Conservation (phyloP, 2,888 invertebrate species). For the Cephus nigrinus region DNA sequence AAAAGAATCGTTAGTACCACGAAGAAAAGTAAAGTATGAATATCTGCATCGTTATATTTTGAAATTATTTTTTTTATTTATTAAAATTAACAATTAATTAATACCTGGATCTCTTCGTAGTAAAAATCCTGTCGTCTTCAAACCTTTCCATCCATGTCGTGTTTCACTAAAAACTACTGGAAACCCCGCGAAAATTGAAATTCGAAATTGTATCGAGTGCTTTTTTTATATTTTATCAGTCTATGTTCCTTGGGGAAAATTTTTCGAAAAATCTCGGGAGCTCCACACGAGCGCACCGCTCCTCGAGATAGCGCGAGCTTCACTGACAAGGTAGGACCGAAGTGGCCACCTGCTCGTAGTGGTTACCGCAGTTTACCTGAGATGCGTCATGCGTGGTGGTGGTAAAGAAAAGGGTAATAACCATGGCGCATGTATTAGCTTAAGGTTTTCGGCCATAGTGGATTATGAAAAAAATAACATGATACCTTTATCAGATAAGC, state of each 20-base stretch:
- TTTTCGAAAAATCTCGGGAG: neutral
- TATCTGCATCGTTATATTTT: no score
- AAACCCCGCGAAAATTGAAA: constrained; percentile 8
- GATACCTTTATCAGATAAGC: no score
- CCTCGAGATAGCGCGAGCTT: constrained; percentile 53
- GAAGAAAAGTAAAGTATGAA: no score
- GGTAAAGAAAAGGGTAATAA: constrained; percentile 21
- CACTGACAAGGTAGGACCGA: constrained; percentile 57
- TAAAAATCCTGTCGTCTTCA: constrained; percentile 21
- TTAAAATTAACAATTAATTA: no score
- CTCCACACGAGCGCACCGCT: constrained; percentile 33
- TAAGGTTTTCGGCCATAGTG: no score
- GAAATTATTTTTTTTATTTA: no score
- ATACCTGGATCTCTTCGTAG: constrained; percentile 18
- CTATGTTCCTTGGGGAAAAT: neutral
- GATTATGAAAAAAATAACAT: no score
- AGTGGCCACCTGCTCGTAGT: constrained; percentile 56
- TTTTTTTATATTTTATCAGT: neutral
- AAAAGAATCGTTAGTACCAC: no score
- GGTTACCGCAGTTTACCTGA: constrained; percentile 53
- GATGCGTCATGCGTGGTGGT: constrained; percentile 54
- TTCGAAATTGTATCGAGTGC: neutral
- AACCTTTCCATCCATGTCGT: constrained; percentile 18
- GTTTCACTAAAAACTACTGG: constrained; percentile 1
- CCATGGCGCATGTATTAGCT: neutral